Percentiles rank a stretch among this genome's conserved stretches.
Conservation (phyloP, 2,797 vertebrate species). For the Cephalopachus bancanus region DNA sequence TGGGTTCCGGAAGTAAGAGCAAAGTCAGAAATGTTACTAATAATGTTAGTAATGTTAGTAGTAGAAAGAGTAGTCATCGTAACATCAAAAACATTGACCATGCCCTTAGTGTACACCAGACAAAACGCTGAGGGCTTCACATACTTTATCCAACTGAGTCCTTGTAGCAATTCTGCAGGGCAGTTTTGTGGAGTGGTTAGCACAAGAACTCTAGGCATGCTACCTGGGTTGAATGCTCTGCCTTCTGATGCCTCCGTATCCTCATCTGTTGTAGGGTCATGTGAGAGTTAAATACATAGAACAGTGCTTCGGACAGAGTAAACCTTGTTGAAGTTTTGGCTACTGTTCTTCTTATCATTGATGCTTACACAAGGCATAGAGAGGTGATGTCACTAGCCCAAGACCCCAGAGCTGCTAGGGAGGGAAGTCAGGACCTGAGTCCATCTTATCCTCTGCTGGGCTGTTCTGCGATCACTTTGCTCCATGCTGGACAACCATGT, state of each 20-base stretch:
- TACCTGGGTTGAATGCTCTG: background rate
- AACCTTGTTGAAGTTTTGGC: background rate
- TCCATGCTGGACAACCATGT: accelerated
- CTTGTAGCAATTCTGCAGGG: accelerated
- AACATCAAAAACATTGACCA: background rate
- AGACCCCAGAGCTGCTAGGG: background rate
- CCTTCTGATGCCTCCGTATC: background rate
- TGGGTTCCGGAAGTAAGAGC: background rate
- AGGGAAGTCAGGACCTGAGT: background rate
- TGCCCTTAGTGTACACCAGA: background rate
- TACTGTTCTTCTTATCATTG: background rate
- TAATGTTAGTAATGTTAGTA: background rate
- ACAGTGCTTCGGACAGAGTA: background rate
- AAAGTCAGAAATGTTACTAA: background rate
- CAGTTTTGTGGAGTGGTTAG: background rate
- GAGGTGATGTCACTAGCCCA: background rate
- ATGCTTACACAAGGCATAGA: background rate
- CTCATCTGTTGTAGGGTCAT: background rate
- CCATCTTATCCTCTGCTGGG: background rate
- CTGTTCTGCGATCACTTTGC: background rate
- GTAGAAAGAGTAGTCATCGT: background rate
- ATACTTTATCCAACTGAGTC: background rate
- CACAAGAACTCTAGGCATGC: background rate
- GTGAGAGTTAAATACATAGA: background rate
- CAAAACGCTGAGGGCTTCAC: too few species aligned